Percentiles rank a stretch among this genome's conserved stretches.
Conservation (phyloP, 2,888 invertebrate genomes). For the Hypercompe scribonia region DNA sequence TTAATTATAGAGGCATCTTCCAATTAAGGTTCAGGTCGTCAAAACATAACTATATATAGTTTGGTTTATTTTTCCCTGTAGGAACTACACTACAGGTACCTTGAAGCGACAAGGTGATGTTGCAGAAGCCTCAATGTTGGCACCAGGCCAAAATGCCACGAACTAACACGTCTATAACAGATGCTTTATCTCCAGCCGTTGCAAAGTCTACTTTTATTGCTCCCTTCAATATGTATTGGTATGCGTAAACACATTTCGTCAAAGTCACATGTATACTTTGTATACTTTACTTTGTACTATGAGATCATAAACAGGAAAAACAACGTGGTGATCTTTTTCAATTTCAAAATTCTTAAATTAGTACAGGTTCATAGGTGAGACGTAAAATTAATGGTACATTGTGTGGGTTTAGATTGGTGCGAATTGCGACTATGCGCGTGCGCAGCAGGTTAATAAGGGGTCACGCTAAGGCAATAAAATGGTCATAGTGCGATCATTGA, state of each 20-base stretch:
- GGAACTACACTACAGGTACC: constrained; percentile 28
- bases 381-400: constrained; percentile 37
- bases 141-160: constrained; percentile 36
- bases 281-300: neutral
- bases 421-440: constrained; percentile 18
- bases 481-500: constrained; percentile 42
- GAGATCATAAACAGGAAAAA: constrained; percentile 1
- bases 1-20: neutral
- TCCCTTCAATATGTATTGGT: constrained; percentile 24
- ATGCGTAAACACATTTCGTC: constrained; percentile 33
- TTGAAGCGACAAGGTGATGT: constrained; percentile 38
- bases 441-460: constrained; percentile 21
- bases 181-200: constrained; percentile 37
- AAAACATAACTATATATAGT: neutral
- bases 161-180: constrained; percentile 25
- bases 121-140: constrained; percentile 32
- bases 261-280: constrained; percentile 1
- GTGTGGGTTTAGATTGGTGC: constrained; percentile 33
- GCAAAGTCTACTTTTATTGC: constrained; percentile 33
- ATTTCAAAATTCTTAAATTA: constrained; percentile 44
- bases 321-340: constrained; percentile 31
- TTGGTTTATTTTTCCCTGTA: neutral
- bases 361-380: constrained; percentile 33
- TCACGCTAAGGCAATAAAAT: constrained; percentile 41
- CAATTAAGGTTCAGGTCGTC: neutral